phyloP scores from a whole-genome alignment of 2,113 vertebrate species.

The Oncorhynchus tshawytscha region DNA sequence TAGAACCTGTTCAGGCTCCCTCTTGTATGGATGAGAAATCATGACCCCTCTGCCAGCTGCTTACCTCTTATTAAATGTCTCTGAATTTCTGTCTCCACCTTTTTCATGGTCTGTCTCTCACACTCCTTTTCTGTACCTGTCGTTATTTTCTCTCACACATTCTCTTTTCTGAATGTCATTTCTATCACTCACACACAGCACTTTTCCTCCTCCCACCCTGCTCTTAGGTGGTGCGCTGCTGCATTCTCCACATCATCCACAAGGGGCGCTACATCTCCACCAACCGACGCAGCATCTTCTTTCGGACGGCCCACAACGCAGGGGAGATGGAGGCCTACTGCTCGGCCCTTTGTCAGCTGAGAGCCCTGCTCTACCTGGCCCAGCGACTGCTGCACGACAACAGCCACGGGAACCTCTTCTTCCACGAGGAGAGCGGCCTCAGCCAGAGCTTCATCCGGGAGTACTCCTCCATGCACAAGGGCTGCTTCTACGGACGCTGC shows the following conservation, averaged over 20 bases:
- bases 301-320: conserved; percentile 82
- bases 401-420: conserved; percentile 81
- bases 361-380: conserved; percentile 84
- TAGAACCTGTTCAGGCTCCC: conserved; percentile 38
- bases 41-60: conserved; percentile 36
- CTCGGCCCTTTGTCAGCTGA: conserved; percentile 84
- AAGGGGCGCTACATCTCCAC: conserved; percentile 86
- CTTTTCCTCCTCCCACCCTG: background rate
- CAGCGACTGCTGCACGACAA: conserved; percentile 84
- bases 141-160: no score
- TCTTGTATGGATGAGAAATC: conserved; percentile 53
- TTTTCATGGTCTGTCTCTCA: background rate
- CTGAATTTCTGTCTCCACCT: background rate
- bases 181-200: background rate
- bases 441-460: conserved; percentile 81
- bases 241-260: conserved; percentile 86
- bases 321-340: conserved; percentile 88
- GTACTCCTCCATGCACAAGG: conserved; percentile 87
- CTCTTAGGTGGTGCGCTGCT: conserved; percentile 79
- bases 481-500: conserved; percentile 92
- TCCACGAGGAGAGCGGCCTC: conserved; percentile 79
- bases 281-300: conserved; percentile 88
- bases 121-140: background rate
- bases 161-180: background rate
- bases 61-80: background rate